phyloP scores from a whole-genome alignment of 2,797 vertebrate species.

The Cheirogaleus major region DNA sequence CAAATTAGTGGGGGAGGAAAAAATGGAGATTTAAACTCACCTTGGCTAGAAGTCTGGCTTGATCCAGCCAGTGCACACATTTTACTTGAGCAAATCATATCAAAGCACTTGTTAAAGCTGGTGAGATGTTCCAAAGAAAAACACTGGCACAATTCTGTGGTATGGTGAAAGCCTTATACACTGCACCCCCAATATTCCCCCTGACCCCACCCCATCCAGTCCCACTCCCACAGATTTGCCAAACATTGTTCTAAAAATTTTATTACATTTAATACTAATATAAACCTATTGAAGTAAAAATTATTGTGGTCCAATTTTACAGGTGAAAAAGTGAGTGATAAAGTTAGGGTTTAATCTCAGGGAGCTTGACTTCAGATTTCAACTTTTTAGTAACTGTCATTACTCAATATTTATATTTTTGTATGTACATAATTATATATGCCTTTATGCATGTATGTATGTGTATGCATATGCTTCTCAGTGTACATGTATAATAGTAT shows the following conservation, averaged over 20 bases:
- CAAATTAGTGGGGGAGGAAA: neutral
- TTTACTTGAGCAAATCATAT: neutral
- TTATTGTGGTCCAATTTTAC: neutral
- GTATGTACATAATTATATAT: neutral
- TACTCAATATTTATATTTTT: neutral
- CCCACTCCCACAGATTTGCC: neutral
- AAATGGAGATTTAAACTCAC: neutral
- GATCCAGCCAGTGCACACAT: neutral
- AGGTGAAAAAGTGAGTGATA: neutral
- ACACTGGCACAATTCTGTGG: neutral
- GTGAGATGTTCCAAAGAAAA: neutral
- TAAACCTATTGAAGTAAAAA: neutral
- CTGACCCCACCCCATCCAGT: too few species aligned
- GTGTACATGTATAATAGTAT: neutral
- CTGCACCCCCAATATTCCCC: accelerated
- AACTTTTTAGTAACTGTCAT: neutral
- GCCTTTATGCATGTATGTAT: neutral
- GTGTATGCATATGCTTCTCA: neutral
- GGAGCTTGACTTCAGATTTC: neutral
- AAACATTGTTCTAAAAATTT: neutral
- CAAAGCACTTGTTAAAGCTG: neutral
- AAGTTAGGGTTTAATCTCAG: neutral
- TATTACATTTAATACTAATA: neutral
- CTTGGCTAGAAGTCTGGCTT: neutral
- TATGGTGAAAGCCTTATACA: neutral